Evolutionary conservation across 2,113 vertebrate species (phyloP), one percentile per base, ranked within the genome.

Genomic region (Scomber colias): DNA sequence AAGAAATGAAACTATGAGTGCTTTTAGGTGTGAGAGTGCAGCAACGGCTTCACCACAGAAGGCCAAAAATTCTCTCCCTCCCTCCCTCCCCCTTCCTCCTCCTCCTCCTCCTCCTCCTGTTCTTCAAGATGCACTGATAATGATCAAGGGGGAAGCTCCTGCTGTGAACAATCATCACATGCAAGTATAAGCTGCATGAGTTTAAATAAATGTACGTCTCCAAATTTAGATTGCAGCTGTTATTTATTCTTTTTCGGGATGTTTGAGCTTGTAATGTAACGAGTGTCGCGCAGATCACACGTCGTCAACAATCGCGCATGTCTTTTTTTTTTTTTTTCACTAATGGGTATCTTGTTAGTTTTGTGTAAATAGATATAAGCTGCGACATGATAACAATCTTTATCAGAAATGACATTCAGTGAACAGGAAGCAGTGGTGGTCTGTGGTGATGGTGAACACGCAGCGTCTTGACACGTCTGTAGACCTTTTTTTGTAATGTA

Each of bases 391-490:
- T 69, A 66, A 48, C 1, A 61, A 87, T 88, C 64, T 90, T 92
- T 81, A 90, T 90, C 85, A 90, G 78, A 93, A 88, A 79, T 79
- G 57, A 87, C 79, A 57, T 60, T 75, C 63, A 80, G 90, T 82
- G 85, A 91, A 94, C 91, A 94, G 93, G 93, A 94, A 93, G 24
- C 24, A 27, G 85, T 14, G 69, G 81, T 88, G 81, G 84, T 86
- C 84, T 92, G 90, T 77, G 87, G 86, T 84, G 44, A 75, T 24
- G 55, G 17, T 53, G 44, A 77, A 68, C 50, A 21, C 64, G 44
- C 13, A 27, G 24, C 46, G 30, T 66, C 45, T 53, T 86, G 79
- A 88, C 59, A 55, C 46, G 2, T 50, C 53, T 64, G 27, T 55
- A 53, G 54, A 74, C 27, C 17, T 67, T 67, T 63, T 69, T 64